Evolutionary conservation across 2,888 invertebrate species (phyloP).

Genomic region (Marasmarcha lunaedactyla): DNA sequence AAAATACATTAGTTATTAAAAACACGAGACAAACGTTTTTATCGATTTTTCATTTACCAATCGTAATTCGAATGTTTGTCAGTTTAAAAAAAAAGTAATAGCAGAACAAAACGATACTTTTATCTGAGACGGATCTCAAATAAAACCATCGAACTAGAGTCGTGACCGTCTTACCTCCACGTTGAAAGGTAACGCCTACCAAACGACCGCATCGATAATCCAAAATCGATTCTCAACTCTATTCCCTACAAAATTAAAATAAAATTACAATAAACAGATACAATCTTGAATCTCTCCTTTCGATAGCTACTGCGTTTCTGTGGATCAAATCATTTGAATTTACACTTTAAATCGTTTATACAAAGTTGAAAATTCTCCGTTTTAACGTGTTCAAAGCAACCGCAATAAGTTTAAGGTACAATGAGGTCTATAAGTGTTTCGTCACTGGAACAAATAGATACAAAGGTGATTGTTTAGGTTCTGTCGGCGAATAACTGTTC

Average conservation of each 20-base stretch:
- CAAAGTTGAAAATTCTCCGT: too few relatives aligned
- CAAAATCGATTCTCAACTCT: slow-evolving; percentile 23
- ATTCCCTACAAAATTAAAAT: slow-evolving; percentile 12
- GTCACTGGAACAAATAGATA: slow-evolving; percentile 47
- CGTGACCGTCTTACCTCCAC: slow-evolving; percentile 24
- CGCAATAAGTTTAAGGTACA: slow-evolving; percentile 37
- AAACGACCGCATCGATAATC: slow-evolving; percentile 29
- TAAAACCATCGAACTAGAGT: slow-evolving; percentile 14
- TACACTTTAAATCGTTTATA: too few relatives aligned
- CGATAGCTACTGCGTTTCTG: background rate
- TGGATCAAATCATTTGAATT: too few relatives aligned
- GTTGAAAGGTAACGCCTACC: slow-evolving; percentile 52
- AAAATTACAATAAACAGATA: slow-evolving; percentile 4
- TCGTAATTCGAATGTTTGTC: too few relatives aligned
- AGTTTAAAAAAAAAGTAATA: too few relatives aligned
- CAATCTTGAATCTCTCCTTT: too few relatives aligned
- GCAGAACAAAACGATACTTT: too few relatives aligned
- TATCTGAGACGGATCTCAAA: too few relatives aligned
- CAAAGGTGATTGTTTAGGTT: slow-evolving; percentile 42
- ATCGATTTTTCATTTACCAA: slow-evolving; percentile 1
- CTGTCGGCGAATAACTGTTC: slow-evolving; percentile 42
- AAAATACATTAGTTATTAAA: slow-evolving; percentile 8
- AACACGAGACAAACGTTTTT: slow-evolving; percentile 2
- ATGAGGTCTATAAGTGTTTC: slow-evolving; percentile 44
- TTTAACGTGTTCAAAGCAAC: slow-evolving; percentile 20